Conservation (phyloP, 2,888 invertebrate genomes). For the Choristoneura rosaceana region DNA sequence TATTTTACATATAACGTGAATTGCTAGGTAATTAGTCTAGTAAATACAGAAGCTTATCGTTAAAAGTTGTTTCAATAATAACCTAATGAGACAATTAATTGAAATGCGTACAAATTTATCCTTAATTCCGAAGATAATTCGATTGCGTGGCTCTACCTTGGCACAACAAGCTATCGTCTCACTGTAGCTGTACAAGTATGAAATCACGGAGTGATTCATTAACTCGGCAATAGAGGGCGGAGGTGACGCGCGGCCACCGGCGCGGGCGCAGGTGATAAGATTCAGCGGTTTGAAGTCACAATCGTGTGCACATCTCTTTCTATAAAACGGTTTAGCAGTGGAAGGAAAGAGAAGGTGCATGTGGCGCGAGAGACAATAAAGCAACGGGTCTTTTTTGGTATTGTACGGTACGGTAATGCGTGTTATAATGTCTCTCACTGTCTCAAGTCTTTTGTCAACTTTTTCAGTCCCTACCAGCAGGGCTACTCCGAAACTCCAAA, state of each 20-base stretch:
- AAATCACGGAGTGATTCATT: conserved; percentile 65
- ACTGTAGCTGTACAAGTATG: conserved; percentile 39
- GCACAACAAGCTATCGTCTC: conserved; percentile 44
- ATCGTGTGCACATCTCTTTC: background rate
- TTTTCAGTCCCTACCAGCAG: too few species aligned
- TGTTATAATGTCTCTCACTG: too few species aligned
- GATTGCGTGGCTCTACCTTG: conserved; percentile 42
- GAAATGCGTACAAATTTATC: conserved; percentile 11
- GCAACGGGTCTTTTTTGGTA: background rate
- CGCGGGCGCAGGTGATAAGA: conserved; percentile 40
- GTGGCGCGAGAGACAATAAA: background rate
- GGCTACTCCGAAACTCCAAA: too few species aligned
- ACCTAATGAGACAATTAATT: background rate
- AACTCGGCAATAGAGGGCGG: conserved; percentile 63
- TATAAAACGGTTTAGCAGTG: background rate
- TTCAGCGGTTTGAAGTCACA: conserved; percentile 5
- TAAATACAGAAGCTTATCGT: background rate
- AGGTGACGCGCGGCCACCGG: conserved; percentile 63
- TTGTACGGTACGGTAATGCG: too few species aligned
- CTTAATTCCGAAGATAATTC: conserved; percentile 22
- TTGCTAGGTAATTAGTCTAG: background rate
- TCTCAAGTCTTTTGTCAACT: too few species aligned
- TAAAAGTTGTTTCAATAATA: background rate
- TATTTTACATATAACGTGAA: too few species aligned
- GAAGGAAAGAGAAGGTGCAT: background rate